phyloP scores from a whole-genome alignment of 2,888 invertebrate genomes.

The Agriopis marginaria region DNA sequence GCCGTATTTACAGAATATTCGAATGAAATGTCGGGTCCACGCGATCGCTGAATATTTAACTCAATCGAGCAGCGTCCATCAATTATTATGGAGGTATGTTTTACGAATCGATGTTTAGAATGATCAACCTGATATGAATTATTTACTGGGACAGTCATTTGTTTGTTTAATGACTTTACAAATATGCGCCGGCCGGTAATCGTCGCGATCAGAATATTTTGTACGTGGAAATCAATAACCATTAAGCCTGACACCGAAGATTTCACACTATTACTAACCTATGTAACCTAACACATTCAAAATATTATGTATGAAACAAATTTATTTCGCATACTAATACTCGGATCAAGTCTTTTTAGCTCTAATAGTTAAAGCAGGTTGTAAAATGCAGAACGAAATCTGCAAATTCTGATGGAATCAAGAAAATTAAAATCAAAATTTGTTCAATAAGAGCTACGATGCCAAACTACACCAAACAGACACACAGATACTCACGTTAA shows the following conservation, averaged over 20 bases:
- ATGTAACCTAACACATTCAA: not conserved
- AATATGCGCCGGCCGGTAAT: conserved; percentile 19
- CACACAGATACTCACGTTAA: too few relatives aligned
- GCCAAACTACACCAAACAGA: too few relatives aligned
- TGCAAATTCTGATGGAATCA: too few relatives aligned
- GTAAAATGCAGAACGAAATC: too few relatives aligned
- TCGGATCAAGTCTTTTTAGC: too few relatives aligned
- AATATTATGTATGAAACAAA: not conserved
- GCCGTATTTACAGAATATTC: conserved; percentile 43
- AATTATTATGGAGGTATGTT: conserved; percentile 44
- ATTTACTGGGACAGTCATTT: conserved; percentile 41
- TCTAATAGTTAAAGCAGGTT: too few relatives aligned
- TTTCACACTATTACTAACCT: too few relatives aligned
- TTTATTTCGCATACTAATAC: too few relatives aligned
- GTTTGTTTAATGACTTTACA: conserved; percentile 40
- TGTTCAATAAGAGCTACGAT: too few relatives aligned
- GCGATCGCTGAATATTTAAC: conserved; percentile 49
- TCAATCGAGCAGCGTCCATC: conserved; percentile 46
- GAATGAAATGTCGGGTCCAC: conserved; percentile 41
- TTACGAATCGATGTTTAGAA: conserved; percentile 45
- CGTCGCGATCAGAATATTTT: conserved; percentile 4
- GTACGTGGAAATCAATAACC: conserved; percentile 1
- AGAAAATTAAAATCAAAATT: too few relatives aligned
- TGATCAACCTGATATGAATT: conserved; percentile 45
- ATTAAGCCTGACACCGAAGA: not conserved